phyloP scores from a whole-genome alignment of 2,888 invertebrate species.

The Electrophaes corylata region DNA sequence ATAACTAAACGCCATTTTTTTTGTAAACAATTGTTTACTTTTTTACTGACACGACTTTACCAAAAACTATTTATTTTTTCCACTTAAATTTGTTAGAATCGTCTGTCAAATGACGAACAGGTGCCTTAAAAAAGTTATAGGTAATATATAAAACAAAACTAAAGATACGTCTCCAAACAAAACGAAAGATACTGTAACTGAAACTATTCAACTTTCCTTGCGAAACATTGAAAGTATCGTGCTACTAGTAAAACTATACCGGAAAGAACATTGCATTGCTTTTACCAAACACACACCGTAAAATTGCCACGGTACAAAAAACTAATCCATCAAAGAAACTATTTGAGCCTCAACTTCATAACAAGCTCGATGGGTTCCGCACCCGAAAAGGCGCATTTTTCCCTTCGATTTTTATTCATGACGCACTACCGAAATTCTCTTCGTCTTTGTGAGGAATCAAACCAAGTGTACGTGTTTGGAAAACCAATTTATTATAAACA shows the following conservation, averaged over 20 bases:
- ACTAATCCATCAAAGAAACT: slow-evolving; percentile 61
- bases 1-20: no score
- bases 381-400: slow-evolving; percentile 36
- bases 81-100: no score
- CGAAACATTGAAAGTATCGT: not conserved
- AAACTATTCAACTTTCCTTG: not conserved
- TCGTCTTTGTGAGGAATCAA: slow-evolving; percentile 58
- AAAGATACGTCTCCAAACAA: no score
- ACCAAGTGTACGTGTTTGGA: slow-evolving; percentile 61
- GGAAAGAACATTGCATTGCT: slow-evolving; percentile 1
- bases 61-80: no score
- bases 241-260: not conserved
- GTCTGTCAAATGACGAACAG: no score
- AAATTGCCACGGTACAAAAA: slow-evolving; percentile 25
- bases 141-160: no score
- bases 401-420: slow-evolving; percentile 59
- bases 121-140: no score
- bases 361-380: slow-evolving; percentile 35
- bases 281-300: not conserved
- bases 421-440: slow-evolving; percentile 51
- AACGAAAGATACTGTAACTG: no score
- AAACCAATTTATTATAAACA: slow-evolving; percentile 59
- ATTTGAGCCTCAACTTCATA: slow-evolving; percentile 45
- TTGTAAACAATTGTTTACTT: no score
- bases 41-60: no score